Evolutionary conservation across 2,888 invertebrate genomes (phyloP).

Genomic region (Neria commutata): DNA sequence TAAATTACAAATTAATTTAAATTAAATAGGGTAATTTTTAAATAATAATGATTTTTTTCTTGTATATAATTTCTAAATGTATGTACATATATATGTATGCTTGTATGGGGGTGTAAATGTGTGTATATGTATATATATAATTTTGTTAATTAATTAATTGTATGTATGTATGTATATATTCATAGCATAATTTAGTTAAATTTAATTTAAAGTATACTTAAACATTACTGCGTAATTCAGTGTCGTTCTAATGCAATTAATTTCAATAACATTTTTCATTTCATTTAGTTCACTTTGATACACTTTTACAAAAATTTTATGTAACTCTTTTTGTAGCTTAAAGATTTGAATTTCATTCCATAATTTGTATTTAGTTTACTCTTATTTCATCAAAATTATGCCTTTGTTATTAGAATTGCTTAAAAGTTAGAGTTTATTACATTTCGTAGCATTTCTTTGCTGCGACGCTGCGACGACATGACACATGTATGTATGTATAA

Average conservation of each 20-base stretch:
- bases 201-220: slow-evolving; percentile 54
- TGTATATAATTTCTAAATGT: slow-evolving; percentile 26
- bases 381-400: no score
- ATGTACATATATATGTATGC: slow-evolving; percentile 15
- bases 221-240: slow-evolving; percentile 26
- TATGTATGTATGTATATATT: slow-evolving; percentile 6
- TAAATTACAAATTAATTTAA: no score
- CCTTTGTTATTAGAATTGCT: no score
- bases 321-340: background rate
- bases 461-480: no score
- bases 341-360: no score
- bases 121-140: slow-evolving; percentile 10
- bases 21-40: no score
- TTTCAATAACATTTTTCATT: slow-evolving; percentile 52
- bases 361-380: no score
- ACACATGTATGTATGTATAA: no score
- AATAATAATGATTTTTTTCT: no score
- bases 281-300: slow-evolving; percentile 39
- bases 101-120: slow-evolving; percentile 17
- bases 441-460: no score
- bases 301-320: slow-evolving; percentile 9
- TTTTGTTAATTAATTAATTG: slow-evolving; percentile 2
- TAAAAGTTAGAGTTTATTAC: no score
- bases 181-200: slow-evolving; percentile 33
- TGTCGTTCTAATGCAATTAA: slow-evolving; percentile 19